A percentile compares a stretch with the other conserved stretches of the same genome.
These are phyloP conservation scores for Sebastes kiyomatsui DNA, from an alignment of 2,797 vertebrate species.

Conservation along the genomic window DNA sequence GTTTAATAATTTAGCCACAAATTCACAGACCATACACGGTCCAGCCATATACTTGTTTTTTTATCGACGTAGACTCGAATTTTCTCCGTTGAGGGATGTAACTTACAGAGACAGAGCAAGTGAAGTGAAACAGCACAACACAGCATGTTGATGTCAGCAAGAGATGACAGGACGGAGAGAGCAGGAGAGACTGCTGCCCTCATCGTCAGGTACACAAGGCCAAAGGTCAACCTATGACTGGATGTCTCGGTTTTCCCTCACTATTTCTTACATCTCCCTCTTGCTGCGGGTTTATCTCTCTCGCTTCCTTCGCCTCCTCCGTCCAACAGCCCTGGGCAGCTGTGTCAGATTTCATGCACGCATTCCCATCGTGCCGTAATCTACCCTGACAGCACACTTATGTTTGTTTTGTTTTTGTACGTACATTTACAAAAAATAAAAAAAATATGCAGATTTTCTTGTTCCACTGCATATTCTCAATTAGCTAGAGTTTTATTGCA, in stretches of 20 bases:
- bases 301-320: constrained; percentile 33
- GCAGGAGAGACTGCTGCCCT: constrained; percentile 44
- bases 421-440: constrained; percentile 43
- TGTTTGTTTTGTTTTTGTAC: constrained; percentile 57
- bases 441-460: constrained; percentile 37
- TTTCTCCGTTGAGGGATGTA: constrained; percentile 5
- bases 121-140: constrained; percentile 26
- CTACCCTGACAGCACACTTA: constrained; percentile 70
- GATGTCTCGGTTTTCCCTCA: constrained; percentile 47
- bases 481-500: constrained; percentile 44
- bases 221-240: constrained; percentile 56
- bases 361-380: constrained; percentile 70
- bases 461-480: constrained; percentile 40
- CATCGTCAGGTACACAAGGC: constrained; percentile 52
- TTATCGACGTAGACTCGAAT: neutral
- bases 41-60: too few relatives aligned
- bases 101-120: constrained; percentile 32
- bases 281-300: constrained; percentile 20
- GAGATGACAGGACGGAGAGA: constrained; percentile 44
- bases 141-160: constrained; percentile 48
- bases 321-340: constrained; percentile 66
- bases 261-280: constrained; percentile 20
- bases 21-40: too few relatives aligned
- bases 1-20: too few relatives aligned
- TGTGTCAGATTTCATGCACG: constrained; percentile 73